These are phyloP conservation scores for Cydia fagiglandana DNA, from an alignment of 1,140 invertebrate genomes.

Conservation along the genomic window DNA sequence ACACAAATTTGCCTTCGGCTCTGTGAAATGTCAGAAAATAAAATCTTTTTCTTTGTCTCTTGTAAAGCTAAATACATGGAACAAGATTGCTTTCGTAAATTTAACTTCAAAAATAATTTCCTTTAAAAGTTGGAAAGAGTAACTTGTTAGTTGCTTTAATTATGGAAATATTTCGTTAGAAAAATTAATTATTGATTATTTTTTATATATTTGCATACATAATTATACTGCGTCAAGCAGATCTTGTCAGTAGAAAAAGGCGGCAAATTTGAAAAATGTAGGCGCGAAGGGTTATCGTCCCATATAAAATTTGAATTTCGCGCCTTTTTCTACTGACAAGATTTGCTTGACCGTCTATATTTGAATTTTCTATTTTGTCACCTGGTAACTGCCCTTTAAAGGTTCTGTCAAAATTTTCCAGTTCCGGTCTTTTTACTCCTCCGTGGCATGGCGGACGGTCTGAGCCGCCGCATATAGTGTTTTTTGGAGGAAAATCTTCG, in stretches of 20 bases:
- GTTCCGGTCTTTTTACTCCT: conserved; percentile 79
- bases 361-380: conserved; percentile 38
- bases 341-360: too few relatives aligned
- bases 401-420: conserved; percentile 54
- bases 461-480: conserved; percentile 72
- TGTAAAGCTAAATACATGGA: conserved; percentile 27
- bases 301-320: too few relatives aligned
- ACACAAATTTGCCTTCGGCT: not conserved
- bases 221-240: too few relatives aligned
- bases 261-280: too few relatives aligned
- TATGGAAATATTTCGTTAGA: not conserved
- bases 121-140: not conserved
- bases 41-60: conserved; percentile 1
- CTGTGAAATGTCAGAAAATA: not conserved
- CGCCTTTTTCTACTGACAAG: too few relatives aligned
- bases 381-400: conserved; percentile 58
- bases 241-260: too few relatives aligned
- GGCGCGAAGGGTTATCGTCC: too few relatives aligned
- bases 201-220: not conserved
- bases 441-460: conserved; percentile 79
- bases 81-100: conserved; percentile 32
- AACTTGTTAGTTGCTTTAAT: not conserved
- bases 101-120: conserved; percentile 6
- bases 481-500: conserved; percentile 74
- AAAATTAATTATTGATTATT: not conserved